Evolutionary conservation across 1,140 invertebrate genomes (phyloP), one percentile per base, ranked within the genome.

Genomic region (Eulimnadia texana): DNA sequence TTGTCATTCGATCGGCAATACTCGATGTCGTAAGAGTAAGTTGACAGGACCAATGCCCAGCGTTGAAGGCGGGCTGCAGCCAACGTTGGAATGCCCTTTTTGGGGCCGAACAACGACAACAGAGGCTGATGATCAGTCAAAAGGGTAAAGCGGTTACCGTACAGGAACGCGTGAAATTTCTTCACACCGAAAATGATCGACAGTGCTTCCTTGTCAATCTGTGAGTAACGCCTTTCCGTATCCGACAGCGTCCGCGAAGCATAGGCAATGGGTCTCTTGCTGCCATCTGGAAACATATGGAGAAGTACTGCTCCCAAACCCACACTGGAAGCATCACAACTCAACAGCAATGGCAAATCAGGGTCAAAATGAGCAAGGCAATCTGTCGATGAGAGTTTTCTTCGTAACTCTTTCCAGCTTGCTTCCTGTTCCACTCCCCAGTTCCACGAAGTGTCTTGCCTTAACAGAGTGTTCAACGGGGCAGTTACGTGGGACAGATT

Each of bases 91-190:
- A 77, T 64, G 20, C 64, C 63, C 51, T 66, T 69, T n/a, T 68
- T 66, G 9, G 67, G 64, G 3, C 67, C 66, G 53, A 77, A 73
- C 23, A 78, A 71, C 3, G 53, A 56, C 10, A 71, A 60, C 25
- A 79, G 65, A 0, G 76, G 72, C 60, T 73, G 69, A 63, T 79
- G 73, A 64, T 79, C 77, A 11, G 76, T 78, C 23, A 70, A 50
- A 20, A 78, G 65, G 2, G 64, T 66, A 58, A 79, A 75, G 23
- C 68, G 62, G 3, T 68, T 63, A 6, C 73, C 74, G 63, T 70
- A 76, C 10, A 78, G 56, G 64, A 76, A 80, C 50, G 79, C 66
- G 60, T 79, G 73, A 66, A 80, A 72, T 63, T 69, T 72, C 42
- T 69, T 63, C 0, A 72, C 28, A 65, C 55, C 59, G 11, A 56